Conservation (phyloP, 2,888 invertebrate species). For the Lamproptera curius region DNA sequence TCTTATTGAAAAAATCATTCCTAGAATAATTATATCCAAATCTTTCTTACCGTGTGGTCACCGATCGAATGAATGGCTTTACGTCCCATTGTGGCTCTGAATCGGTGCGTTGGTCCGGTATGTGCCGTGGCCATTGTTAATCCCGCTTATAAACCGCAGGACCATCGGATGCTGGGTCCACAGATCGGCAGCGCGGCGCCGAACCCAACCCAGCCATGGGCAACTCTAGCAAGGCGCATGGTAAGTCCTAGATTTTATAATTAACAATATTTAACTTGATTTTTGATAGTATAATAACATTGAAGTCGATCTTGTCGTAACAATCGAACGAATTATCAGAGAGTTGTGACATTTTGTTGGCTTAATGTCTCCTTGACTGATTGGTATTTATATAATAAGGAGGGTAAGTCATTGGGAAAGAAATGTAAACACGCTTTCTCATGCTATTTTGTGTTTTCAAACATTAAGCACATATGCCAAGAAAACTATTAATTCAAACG, state of each 20-base stretch:
- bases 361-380: not conserved
- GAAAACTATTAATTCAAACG: no score
- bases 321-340: not conserved
- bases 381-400: not conserved
- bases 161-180: conserved; percentile 35
- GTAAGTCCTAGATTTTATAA: no score
- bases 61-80: conserved; percentile 26
- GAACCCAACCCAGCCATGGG: conserved; percentile 42
- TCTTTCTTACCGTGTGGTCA: no score
- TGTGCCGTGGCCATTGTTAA: conserved; percentile 37
- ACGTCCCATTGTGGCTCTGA: conserved; percentile 48
- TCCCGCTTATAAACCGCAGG: conserved; percentile 50
- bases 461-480: no score
- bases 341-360: not conserved
- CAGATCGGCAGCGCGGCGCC: conserved; percentile 24
- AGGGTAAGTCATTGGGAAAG: not conserved
- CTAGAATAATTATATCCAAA: no score
- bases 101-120: conserved; percentile 47
- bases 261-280: conserved; percentile 21
- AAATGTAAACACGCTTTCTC: not conserved
- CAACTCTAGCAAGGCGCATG: conserved; percentile 31
- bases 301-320: not conserved
- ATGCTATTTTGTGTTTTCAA: no score
- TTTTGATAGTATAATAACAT: not conserved
- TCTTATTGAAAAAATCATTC: no score